These are phyloP conservation scores for Biston stratarius DNA, from an alignment of 2,888 invertebrate genomes.

Conservation along the genomic window DNA sequence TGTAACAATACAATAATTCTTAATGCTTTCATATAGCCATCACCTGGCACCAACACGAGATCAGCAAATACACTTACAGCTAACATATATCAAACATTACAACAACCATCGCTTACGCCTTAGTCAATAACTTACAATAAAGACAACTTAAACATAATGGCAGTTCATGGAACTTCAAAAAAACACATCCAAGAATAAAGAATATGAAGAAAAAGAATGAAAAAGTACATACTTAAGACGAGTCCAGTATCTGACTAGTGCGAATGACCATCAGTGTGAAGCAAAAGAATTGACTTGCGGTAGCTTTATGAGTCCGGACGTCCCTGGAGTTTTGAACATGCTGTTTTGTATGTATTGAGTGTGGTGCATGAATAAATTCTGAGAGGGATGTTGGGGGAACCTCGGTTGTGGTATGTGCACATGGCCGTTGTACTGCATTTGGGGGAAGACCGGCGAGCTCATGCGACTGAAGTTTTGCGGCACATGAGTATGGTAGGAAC, in stretches of 20 bases:
- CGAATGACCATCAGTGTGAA: conserved; percentile 62
- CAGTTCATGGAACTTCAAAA: conserved; percentile 75
- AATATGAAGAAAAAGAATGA: conserved; percentile 49
- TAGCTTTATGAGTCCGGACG: conserved; percentile 73
- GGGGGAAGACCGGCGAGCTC: conserved; percentile 74
- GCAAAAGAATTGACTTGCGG: conserved; percentile 68
- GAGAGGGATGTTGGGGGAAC: conserved; percentile 60
- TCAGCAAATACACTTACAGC: conserved; percentile 79
- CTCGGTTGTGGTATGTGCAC: conserved; percentile 77
- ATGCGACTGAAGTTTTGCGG: conserved; percentile 65
- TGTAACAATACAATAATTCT: conserved; percentile 84
- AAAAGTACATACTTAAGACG: conserved; percentile 57
- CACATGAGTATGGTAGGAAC: conserved; percentile 46
- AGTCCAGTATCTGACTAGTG: conserved; percentile 58
- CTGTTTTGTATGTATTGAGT: conserved; percentile 58
- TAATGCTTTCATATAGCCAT: conserved; percentile 83
- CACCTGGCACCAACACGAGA: conserved; percentile 81
- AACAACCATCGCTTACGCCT: conserved; percentile 77
- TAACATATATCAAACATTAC: conserved; percentile 75
- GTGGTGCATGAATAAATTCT: conserved; percentile 61
- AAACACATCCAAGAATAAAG: conserved; percentile 67
- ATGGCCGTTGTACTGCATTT: conserved; percentile 79
- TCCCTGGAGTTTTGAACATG: conserved; percentile 71
- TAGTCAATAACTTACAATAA: conserved; percentile 70
- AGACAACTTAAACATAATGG: conserved; percentile 78